A percentile compares a stretch with the other conserved stretches of the same genome.
phyloP scores from a whole-genome alignment of 1,140 invertebrate species.

The Nymphalis io region DNA sequence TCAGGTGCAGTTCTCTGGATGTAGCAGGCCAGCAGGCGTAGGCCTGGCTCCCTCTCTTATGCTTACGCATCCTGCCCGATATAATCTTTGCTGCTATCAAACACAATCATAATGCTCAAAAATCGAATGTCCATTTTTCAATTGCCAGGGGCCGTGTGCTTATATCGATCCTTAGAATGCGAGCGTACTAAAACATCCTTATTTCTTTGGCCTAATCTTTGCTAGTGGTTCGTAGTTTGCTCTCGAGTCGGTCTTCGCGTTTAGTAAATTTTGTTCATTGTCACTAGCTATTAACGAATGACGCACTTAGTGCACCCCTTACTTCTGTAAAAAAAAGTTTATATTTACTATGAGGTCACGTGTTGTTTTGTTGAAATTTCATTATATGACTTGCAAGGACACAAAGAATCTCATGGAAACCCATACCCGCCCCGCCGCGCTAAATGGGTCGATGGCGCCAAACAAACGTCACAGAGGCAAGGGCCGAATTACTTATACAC shows the following conservation, averaged over 20 bases:
- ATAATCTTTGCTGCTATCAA: constrained; percentile 68
- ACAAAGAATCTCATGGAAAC: constrained; percentile 67
- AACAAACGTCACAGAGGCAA: constrained; percentile 68
- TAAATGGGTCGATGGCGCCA: constrained; percentile 80
- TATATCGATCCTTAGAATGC: constrained; percentile 71
- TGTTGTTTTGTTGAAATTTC: constrained; percentile 64
- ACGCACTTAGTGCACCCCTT: constrained; percentile 76
- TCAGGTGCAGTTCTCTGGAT: constrained; percentile 63
- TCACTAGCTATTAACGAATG: constrained; percentile 73
- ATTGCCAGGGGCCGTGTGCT: constrained; percentile 74
- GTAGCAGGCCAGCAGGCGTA: constrained; percentile 73
- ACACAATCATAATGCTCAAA: constrained; percentile 67
- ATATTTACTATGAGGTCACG: constrained; percentile 57
- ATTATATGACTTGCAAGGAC: constrained; percentile 59
- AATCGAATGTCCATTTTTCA: constrained; percentile 79
- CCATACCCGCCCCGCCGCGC: constrained; percentile 67
- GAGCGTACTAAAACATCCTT: constrained; percentile 73
- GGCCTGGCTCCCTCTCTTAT: constrained; percentile 75
- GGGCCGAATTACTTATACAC: constrained; percentile 42
- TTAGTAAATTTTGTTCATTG: constrained; percentile 73
- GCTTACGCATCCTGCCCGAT: constrained; percentile 77
- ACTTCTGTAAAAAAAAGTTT: constrained; percentile 67
- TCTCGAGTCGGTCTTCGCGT: constrained; percentile 57
- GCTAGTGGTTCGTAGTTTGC: constrained; percentile 63
- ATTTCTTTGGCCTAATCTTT: constrained; percentile 78